Base-by-base conservation (phyloP, 1,140 invertebrate species). In the Caenorhabditis brenneri region DNA sequence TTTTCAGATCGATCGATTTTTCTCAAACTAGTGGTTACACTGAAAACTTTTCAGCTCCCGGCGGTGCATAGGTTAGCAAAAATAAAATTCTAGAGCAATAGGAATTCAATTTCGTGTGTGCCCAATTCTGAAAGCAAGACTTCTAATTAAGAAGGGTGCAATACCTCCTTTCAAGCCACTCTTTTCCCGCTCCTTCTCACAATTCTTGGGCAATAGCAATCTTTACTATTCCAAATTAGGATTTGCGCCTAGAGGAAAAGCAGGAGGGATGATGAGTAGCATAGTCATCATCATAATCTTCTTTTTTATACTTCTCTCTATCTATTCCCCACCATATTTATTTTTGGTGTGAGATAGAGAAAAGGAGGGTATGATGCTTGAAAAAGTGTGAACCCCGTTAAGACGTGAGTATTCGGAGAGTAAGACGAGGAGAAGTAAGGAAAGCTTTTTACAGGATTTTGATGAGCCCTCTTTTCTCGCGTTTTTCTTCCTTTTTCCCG, bases 381-480 rank as follows among this genome's bases (percentile, higher is more conserved):
- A 74, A 74, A 33, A 74, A 74, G 36, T 74, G 29, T 74, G 36
- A 74, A 74, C 36, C 65, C 22, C 10, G 29, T 10, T 15, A 74
- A 74, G 65, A 42, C 65, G 65, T 42, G 65, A 42, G 36, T 24
- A 42, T 42, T 74, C 19, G n/a, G 31, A 42, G 19, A 10, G 29
- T 16, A 33, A 65, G 19, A 74, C 42, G 65, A 42, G n/a, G 9
- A 46, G n/a, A n/a, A n/a, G n/a, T n/a, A n/a, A n/a, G n/a, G 33
- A 74, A 74, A 24, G 36, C 36, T 74, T 74, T 74, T 42, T 74
- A 74, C 65, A 74, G 65, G 65, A 74, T 65, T 65, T 65, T 65
- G 60, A 65, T 65, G 60, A 65, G 60, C 16, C 65, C n/a, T 9
- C 36, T 42, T 31, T 27, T 15, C 29, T 42, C 31, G 6, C 12